These are phyloP conservation scores for Cartodere bifasciata DNA, from an alignment of 2,888 invertebrate genomes.

Conservation along the genomic window DNA sequence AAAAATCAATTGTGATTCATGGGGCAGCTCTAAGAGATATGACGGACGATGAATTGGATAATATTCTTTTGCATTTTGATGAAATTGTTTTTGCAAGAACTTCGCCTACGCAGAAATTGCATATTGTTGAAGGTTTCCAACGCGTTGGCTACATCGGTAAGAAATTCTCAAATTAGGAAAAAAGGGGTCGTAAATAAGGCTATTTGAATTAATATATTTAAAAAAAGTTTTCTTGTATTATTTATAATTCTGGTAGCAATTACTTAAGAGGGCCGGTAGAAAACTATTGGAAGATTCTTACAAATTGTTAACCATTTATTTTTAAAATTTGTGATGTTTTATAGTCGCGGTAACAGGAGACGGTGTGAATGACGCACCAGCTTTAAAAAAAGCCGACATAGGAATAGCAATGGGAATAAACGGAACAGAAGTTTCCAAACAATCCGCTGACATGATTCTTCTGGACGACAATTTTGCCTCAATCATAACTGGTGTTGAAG, in stretches of 20 bases:
- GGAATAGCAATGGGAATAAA: slow-evolving; percentile 71
- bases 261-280: too few species aligned
- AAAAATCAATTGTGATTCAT: slow-evolving; percentile 43
- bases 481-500: slow-evolving; percentile 75
- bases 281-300: too few species aligned
- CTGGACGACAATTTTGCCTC: slow-evolving; percentile 83
- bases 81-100: slow-evolving; percentile 53
- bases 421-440: slow-evolving; percentile 68
- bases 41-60: slow-evolving; percentile 36
- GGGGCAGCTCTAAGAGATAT: slow-evolving; percentile 38
- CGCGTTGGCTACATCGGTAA: slow-evolving; percentile 60
- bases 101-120: slow-evolving; percentile 41
- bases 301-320: too few species aligned
- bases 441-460: slow-evolving; percentile 81
- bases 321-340: slow-evolving; percentile 11
- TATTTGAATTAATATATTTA: too few species aligned
- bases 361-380: slow-evolving; percentile 81
- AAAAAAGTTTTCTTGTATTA: too few species aligned
- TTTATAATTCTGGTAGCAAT: too few species aligned
- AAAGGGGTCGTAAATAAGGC: too few species aligned
- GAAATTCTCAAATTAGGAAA: too few species aligned
- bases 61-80: slow-evolving; percentile 41
- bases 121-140: slow-evolving; percentile 72
- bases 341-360: slow-evolving; percentile 79
- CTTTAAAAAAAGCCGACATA: slow-evolving; percentile 70